A percentile compares a stretch with the other conserved stretches of the same genome.
Conservation (phyloP, 2,797 vertebrate species). For the Melanotaenia nigrans region DNA sequence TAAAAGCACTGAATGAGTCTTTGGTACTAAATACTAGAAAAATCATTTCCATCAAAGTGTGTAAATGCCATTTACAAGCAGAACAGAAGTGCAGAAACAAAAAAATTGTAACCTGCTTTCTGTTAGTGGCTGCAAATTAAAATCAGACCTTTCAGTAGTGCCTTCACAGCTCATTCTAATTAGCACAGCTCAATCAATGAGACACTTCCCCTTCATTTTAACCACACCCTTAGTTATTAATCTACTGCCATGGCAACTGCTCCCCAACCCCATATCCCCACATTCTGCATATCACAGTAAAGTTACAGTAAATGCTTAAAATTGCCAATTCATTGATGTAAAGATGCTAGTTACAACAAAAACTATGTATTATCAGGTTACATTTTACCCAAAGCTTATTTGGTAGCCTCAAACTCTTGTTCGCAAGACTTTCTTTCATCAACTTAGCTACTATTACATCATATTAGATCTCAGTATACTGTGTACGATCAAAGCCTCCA, state of each 20-base stretch:
- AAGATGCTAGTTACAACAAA: neutral
- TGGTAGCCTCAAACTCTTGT: too few species aligned
- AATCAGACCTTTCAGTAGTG: conserved; percentile 5
- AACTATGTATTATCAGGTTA: too few species aligned
- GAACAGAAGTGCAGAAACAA: neutral
- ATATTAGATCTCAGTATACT: too few species aligned
- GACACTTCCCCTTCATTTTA: conserved; percentile 22
- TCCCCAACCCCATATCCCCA: neutral
- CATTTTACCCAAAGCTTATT: too few species aligned
- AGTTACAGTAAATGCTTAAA: neutral
- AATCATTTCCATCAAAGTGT: conserved; percentile 50
- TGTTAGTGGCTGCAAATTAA: conserved; percentile 25
- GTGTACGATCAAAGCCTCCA: too few species aligned
- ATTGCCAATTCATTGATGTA: neutral
- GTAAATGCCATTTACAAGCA: conserved; percentile 53
- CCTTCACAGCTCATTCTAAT: conserved; percentile 30
- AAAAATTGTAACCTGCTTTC: conserved; percentile 31
- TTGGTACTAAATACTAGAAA: conserved; percentile 50
- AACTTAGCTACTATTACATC: too few species aligned
- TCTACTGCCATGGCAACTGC: conserved; percentile 43
- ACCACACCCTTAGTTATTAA: conserved; percentile 39
- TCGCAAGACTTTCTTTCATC: too few species aligned
- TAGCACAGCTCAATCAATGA: conserved; percentile 61
- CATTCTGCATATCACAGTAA: neutral
- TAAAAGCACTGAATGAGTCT: conserved; percentile 38